Conservation (phyloP, 2,113 vertebrate genomes). For the Aythya baeri region DNA sequence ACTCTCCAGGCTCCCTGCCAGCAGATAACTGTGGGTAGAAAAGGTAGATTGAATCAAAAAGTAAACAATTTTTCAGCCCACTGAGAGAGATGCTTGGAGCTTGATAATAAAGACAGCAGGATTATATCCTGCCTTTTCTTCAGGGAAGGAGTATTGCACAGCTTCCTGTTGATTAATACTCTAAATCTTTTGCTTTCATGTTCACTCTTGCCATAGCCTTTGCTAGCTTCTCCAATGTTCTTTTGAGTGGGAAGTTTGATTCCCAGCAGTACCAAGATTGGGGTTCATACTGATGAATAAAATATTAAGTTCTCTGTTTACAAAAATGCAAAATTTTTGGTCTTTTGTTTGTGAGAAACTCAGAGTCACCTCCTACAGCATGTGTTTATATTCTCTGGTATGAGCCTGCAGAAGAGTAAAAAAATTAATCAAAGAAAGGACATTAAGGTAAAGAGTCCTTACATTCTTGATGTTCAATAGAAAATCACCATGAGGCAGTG, state of each 20-base stretch:
- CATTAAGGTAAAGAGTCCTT: neutral
- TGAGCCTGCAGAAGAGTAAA: neutral
- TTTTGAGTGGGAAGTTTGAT: conserved; percentile 36
- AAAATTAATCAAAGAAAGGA: neutral
- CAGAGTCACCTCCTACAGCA: neutral
- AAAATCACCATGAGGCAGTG: neutral
- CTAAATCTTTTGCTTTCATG: conserved; percentile 68
- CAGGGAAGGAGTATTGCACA: conserved; percentile 44
- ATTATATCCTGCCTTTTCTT: conserved; percentile 56
- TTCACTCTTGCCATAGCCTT: conserved; percentile 26
- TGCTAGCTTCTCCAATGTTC: conserved; percentile 3
- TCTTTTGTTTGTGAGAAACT: conserved; percentile 17
- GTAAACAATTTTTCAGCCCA: conserved; percentile 62
- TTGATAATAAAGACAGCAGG: conserved; percentile 66
- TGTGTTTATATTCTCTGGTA: neutral
- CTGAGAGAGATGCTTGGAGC: conserved; percentile 39
- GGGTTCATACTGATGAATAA: neutral
- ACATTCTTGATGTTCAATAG: neutral
- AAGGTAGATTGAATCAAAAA: conserved; percentile 42
- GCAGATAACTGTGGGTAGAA: conserved; percentile 51
- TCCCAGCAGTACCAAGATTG: conserved; percentile 21
- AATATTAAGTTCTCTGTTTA: conserved; percentile 30
- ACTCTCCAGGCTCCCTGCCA: conserved; percentile 41
- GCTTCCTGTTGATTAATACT: conserved; percentile 69
- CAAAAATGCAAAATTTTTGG: neutral